Base-by-base conservation (phyloP, 2,888 invertebrate species). In the Hoplodrina ambigua region DNA sequence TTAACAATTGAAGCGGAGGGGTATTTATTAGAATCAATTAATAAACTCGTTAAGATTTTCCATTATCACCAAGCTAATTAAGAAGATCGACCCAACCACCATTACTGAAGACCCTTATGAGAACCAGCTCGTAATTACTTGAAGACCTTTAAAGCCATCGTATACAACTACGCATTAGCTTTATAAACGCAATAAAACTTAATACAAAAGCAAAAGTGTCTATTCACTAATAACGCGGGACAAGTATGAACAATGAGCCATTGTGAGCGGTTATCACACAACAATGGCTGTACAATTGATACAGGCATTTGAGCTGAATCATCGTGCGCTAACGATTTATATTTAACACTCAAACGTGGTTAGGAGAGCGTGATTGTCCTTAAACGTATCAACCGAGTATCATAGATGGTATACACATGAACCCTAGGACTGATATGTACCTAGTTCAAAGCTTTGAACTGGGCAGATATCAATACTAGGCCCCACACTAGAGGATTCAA, bases 241-340 rank as follows among this genome's bases (percentile, higher is more conserved):
- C 59, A 70, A 71, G 46, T 37, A 30, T 17, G 64, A 71, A 83
- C 83, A 83, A 83, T 78, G 71, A 19, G 63, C 74, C 61, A 75
- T 83, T 83, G 81, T 83, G 46, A 41, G 13, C 17, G 41, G 73
- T 75, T 81, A 78, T 72, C 77, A 77, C 59, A 75, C 54, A 70
- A 83, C 80, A 81, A 81, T 69, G 64, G 73, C 53, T 41, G 58
- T 72, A 69, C 46, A 72, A 80, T 77, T 83, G 70, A 75, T 77
- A 77, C 55, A 70, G 53, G 70, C 60, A 50, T 71, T 79, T 75
- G 41, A 63, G 79, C 75, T 81, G 76, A 64, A 59, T 83, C 83
- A 83, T 79, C 58, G 25, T 56, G 25, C 13, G 56, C 58, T 52
- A 64, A 77, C 60, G 50, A 66, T 75, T 77, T 60, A 60, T 61